Base-by-base conservation (phyloP, 2,113 vertebrate genomes). In the Ellobius talpinus region DNA sequence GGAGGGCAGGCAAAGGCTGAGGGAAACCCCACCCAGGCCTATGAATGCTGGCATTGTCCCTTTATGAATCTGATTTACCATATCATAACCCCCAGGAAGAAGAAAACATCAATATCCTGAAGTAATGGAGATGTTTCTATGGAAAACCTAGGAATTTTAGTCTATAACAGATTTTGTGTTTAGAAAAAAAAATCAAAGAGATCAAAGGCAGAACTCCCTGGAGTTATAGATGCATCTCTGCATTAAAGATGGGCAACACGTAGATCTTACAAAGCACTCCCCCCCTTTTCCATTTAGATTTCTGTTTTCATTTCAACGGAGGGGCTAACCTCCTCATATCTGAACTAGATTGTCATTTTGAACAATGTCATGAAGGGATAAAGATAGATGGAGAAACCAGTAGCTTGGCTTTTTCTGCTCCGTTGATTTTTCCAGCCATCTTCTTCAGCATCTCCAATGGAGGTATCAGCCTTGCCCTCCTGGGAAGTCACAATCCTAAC, bases 101-200 rank as follows among this genome's bases (percentile, higher is more conserved):
- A 99, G 99, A 99, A 99, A 99, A 99, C 99, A 99, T 99, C 99
- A 99, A 99, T 99, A 99, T 99, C 99, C 99, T 98, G 97, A 98
- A 98, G 99, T 99, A 99, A 99, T 99, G 99, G 99, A 99, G 99
- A 99, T 99, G 99, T 99, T 99, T 99, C 99, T 99, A 99, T 99
- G 99, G 99, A 98, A 99, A 99, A 99, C 98, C 98, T 98, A 99
- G 99, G 99, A 99, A 99, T 99, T 99, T 99, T 99, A 99, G 99
- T 98, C 98, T 99, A 99, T 99, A 99, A 99, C 99, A 99, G 99
- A 99, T 99, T 99, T 98, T 98, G 98, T 98, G 98, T 98, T 98
- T 98, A 98, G 99, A 97, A 99, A 98, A 98, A 98, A 99, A 98
- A 99, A 98, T 99, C 98, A 99, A 99, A 99, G 98, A 99, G 99